Conservation (phyloP, 2,888 invertebrate species). For the Julus scanicus region DNA sequence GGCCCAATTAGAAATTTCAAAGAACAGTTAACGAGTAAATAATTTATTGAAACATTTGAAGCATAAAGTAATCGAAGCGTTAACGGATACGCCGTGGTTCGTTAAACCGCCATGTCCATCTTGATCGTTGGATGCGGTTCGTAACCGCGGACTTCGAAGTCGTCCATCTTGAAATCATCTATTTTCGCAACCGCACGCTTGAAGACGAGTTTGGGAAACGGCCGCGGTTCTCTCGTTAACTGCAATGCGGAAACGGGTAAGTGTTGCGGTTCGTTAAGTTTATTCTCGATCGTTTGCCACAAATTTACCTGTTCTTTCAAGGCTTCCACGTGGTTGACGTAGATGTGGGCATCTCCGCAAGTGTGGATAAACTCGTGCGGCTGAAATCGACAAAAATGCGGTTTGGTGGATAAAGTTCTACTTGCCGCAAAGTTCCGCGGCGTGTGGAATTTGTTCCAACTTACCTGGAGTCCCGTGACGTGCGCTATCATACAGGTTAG, state of each 20-base stretch:
- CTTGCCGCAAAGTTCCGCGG: no score
- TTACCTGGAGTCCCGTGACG: constrained; percentile 86
- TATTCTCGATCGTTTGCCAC: no score
- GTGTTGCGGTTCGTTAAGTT: no score
- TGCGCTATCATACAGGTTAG: constrained; percentile 97
- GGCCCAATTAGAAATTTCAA: no score
- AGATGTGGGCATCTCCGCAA: constrained; percentile 95
- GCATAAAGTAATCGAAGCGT: no score
- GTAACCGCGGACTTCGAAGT: constrained; percentile 86
- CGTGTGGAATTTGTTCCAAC: neutral
- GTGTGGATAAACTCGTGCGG: constrained; percentile 95
- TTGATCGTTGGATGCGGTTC: constrained; percentile 88
- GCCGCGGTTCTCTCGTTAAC: constrained; percentile 78
- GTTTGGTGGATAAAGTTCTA: no score
- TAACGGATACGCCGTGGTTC: neutral
- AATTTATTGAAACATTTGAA: no score
- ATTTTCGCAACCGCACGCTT: constrained; percentile 77
- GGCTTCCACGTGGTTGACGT: constrained; percentile 87
- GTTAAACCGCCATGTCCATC: constrained; percentile 90
- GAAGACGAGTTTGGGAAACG: constrained; percentile 85
- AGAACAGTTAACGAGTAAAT: no score
- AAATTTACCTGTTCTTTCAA: constrained; percentile 76
- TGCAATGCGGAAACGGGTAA: constrained; percentile 60
- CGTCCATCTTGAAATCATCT: constrained; percentile 85
- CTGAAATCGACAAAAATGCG: constrained; percentile 66